A percentile compares a stretch with the other conserved stretches of the same genome.
phyloP scores from a whole-genome alignment of 2,113 vertebrate species.

The Electrona antarctica region DNA sequence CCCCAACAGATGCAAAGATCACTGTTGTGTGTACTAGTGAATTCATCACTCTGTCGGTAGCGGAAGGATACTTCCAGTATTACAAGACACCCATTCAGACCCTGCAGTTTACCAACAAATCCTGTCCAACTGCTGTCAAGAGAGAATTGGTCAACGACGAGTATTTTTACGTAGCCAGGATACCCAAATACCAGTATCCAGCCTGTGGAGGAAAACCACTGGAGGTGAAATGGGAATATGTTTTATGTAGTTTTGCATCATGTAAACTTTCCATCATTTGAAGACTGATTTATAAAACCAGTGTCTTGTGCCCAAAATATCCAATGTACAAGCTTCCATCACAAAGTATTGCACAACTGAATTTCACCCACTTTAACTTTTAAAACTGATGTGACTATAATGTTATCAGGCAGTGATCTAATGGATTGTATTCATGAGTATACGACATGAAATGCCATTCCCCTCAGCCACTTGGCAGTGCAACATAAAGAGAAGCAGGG shows the following conservation, averaged over 20 bases:
- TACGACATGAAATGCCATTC: no score
- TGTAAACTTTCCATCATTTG: background rate
- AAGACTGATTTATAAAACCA: background rate
- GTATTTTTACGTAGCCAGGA: constrained; percentile 60
- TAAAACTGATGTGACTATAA: no score
- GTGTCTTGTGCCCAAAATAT: background rate
- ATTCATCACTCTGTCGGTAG: constrained; percentile 62
- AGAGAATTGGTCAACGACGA: constrained; percentile 47
- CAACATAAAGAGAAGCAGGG: no score
- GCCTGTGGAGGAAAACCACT: constrained; percentile 68
- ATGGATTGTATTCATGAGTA: background rate
- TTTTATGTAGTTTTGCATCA: no score
- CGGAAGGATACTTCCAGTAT: constrained; percentile 73
- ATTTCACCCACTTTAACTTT: no score
- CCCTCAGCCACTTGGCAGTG: no score
- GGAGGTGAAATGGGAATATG: constrained; percentile 47
- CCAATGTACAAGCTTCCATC: no score
- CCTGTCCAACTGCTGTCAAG: constrained; percentile 63
- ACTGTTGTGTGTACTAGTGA: constrained; percentile 66
- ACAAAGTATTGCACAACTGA: no score
- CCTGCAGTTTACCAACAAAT: constrained; percentile 69
- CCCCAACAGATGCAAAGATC: constrained; percentile 59
- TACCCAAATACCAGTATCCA: constrained; percentile 62
- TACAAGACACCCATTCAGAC: constrained; percentile 63
- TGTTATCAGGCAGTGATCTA: no score